A percentile compares a stretch with the other conserved stretches of the same genome.
These are phyloP conservation scores for Austrolebias charrua DNA, from an alignment of 2,797 vertebrate species.

Conservation along the genomic window DNA sequence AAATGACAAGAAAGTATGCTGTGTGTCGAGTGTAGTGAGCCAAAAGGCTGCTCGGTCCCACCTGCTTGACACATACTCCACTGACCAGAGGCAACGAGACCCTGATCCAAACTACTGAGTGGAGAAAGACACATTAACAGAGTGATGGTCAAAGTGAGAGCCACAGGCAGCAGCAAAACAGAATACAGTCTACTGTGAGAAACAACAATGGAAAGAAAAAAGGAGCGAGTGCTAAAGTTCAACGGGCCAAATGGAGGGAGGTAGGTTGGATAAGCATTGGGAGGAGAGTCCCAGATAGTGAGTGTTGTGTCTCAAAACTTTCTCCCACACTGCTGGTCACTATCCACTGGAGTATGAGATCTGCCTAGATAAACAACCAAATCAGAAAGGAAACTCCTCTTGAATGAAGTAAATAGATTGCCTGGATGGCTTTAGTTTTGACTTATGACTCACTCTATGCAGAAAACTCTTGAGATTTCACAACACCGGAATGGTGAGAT, in stretches of 20 bases:
- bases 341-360: constrained; percentile 16
- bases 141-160: constrained; percentile 8
- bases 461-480: constrained; percentile 33
- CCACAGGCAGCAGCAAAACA: constrained; percentile 15
- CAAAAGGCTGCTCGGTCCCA: constrained; percentile 52
- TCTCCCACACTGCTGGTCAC: constrained; percentile 38
- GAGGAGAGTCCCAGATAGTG: constrained; percentile 37
- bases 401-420: constrained; percentile 3
- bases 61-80: constrained; percentile 41
- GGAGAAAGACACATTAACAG: neutral
- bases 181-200: constrained; percentile 15
- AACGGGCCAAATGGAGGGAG: constrained; percentile 42
- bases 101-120: constrained; percentile 8
- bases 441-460: constrained; percentile 13
- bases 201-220: constrained; percentile 57
- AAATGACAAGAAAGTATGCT: constrained; percentile 43
- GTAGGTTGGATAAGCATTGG: constrained; percentile 32
- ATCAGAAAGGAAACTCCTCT: constrained; percentile 20
- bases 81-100: constrained; percentile 35
- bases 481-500: constrained; percentile 32
- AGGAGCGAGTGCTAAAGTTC: constrained; percentile 40
- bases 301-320: constrained; percentile 32
- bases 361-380: constrained; percentile 39
- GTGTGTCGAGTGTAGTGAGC: constrained; percentile 50
- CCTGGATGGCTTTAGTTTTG: neutral